These are phyloP conservation scores for Meloidogyne hapla DNA, from an alignment of 1,140 invertebrate genomes.

Conservation along the genomic window DNA sequence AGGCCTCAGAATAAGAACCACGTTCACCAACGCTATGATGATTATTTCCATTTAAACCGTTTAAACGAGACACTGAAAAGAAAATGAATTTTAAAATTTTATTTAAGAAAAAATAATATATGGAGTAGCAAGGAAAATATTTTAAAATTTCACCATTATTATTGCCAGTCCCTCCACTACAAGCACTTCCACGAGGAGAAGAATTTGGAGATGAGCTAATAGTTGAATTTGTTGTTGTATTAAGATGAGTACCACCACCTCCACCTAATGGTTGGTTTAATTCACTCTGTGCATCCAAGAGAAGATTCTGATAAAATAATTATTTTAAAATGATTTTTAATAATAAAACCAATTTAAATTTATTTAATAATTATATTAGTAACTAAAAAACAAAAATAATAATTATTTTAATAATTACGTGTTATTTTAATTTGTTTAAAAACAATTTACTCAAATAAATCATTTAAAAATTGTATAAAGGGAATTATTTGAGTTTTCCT, in stretches of 20 bases:
- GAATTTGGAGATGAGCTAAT: slow-evolving; percentile 18
- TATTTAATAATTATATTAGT: no score
- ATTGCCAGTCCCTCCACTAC: neutral
- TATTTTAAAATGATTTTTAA: slow-evolving; percentile 13
- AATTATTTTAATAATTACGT: no score
- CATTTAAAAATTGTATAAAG: no score
- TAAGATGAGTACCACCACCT: neutral
- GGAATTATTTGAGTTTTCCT: no score
- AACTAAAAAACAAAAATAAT: no score
- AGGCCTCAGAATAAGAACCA: slow-evolving; percentile 33
- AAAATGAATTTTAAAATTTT: no score
- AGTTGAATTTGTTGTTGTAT: slow-evolving; percentile 15
- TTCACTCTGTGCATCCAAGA: slow-evolving; percentile 37
- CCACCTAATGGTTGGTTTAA: slow-evolving; percentile 38
- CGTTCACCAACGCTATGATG: neutral
- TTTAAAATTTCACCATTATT: slow-evolving; percentile 2
- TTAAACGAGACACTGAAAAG: neutral
- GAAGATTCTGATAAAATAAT: slow-evolving; percentile 15
- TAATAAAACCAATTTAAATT: slow-evolving; percentile 16
- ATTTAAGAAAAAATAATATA: neutral
- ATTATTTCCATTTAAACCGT: slow-evolving; percentile 19
- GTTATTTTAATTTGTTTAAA: no score
- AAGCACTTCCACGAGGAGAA: slow-evolving; percentile 26
- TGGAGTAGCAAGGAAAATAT: no score
- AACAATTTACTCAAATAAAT: no score